phyloP scores from a whole-genome alignment of 2,113 vertebrate genomes.

The Budorcas taxicolor region DNA sequence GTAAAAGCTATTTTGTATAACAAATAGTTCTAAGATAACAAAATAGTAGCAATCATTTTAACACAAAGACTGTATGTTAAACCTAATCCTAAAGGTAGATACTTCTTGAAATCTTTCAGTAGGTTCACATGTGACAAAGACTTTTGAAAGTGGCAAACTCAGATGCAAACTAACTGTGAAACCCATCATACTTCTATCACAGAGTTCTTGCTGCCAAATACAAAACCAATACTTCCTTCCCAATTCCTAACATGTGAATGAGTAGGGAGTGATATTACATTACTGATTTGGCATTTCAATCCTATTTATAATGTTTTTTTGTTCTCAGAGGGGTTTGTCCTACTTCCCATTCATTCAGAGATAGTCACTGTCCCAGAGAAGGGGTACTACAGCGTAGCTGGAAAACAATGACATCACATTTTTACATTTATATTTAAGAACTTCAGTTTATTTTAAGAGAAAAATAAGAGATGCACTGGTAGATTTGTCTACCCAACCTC shows the following conservation, averaged over 20 bases:
- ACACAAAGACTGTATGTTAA: not conserved
- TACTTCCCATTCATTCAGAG: not conserved
- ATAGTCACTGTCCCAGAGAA: not conserved
- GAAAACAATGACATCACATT: not conserved
- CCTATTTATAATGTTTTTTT: not conserved
- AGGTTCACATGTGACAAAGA: not conserved
- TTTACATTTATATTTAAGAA: not conserved
- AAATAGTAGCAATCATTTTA: not conserved
- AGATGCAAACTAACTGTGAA: not conserved
- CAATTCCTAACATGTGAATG: not conserved
- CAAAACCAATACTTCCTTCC: not conserved
- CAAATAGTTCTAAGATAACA: not conserved
- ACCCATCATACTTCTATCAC: not conserved
- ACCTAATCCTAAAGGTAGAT: not conserved
- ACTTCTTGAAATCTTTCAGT: not conserved
- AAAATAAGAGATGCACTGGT: not conserved
- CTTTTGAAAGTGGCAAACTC: not conserved
- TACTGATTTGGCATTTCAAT: not conserved
- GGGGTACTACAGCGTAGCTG: accelerated
- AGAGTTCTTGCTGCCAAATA: not conserved
- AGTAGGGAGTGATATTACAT: accelerated
- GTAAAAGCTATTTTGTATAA: not conserved
- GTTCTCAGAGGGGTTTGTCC: not conserved
- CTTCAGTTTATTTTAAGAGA: not conserved
- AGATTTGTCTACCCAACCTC: not conserved